Conservation (phyloP, 1,140 invertebrate genomes). For the Aplysia californica region DNA sequence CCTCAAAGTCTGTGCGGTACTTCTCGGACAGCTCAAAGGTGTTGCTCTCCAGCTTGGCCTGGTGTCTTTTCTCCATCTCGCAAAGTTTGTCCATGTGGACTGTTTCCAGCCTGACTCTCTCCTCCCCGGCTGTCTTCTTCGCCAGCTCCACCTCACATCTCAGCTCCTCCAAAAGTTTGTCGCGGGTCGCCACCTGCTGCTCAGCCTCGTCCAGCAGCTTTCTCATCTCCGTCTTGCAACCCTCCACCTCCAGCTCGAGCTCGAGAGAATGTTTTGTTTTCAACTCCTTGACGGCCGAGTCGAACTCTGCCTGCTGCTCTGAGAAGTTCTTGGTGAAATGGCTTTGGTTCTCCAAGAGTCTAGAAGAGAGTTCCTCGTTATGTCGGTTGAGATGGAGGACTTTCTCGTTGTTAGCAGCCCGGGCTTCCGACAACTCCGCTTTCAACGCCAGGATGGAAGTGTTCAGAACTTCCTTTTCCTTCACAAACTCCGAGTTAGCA, state of each 20-base stretch:
- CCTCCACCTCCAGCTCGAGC: constrained; percentile 36
- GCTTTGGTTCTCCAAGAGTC: background rate
- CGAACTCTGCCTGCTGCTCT: constrained; percentile 32
- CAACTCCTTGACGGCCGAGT: constrained; percentile 32
- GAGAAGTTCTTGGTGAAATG: constrained; percentile 12
- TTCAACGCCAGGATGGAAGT: background rate
- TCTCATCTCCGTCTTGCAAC: constrained; percentile 65
- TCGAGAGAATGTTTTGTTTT: constrained; percentile 32
- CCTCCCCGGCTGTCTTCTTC: background rate
- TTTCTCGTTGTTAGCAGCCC: background rate
- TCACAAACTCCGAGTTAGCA: background rate
- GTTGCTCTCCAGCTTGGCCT: constrained; percentile 8
- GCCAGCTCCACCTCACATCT: background rate
- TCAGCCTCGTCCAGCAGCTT: constrained; percentile 50
- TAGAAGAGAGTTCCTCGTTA: constrained; percentile 21
- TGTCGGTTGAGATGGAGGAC: constrained; percentile 22
- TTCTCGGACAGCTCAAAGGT: background rate
- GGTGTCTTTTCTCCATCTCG: background rate
- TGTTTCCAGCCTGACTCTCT: constrained; percentile 15
- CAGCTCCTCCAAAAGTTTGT: constrained; percentile 8
- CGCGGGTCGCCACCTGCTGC: constrained; percentile 28
- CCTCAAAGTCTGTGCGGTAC: constrained; percentile 41
- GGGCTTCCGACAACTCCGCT: constrained; percentile 43
- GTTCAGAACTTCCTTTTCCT: constrained; percentile 2
- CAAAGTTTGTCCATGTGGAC: background rate